phyloP scores from a whole-genome alignment of 2,113 vertebrate genomes.

The Pogonocichla stellata region DNA sequence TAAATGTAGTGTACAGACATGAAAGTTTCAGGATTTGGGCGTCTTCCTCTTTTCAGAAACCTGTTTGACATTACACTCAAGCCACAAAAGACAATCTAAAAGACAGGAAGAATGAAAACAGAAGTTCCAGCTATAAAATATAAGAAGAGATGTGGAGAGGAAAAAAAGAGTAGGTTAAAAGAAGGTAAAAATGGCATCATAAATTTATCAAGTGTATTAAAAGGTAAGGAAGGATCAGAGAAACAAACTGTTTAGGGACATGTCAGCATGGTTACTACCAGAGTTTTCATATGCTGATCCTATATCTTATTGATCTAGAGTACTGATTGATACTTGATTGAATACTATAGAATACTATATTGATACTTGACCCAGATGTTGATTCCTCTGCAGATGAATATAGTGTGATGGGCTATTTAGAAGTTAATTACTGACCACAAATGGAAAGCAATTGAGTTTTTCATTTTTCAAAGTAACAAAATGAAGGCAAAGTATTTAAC shows the following conservation, averaged over 20 bases:
- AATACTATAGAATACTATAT: too few species aligned
- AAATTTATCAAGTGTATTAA: not conserved
- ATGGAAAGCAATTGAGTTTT: not conserved
- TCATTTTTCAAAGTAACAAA: not conserved
- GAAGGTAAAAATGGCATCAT: not conserved
- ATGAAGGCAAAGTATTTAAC: not conserved
- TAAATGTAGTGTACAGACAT: not conserved
- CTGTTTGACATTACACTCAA: not conserved
- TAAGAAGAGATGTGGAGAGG: rapidly evolving
- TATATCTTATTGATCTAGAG: not conserved
- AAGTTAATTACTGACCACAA: not conserved
- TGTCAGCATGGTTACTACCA: not conserved
- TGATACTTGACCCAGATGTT: not conserved
- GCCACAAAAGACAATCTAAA: not conserved
- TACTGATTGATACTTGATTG: too few species aligned
- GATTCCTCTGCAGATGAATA: not conserved
- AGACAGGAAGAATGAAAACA: not conserved
- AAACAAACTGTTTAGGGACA: not conserved
- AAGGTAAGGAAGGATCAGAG: not conserved
- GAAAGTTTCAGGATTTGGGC: not conserved
- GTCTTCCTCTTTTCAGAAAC: not conserved
- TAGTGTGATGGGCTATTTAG: not conserved
- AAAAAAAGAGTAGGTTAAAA: not conserved
- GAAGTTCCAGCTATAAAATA: not conserved
- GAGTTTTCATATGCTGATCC: not conserved